phyloP scores from a whole-genome alignment of 2,888 invertebrate genomes.

The Drosophila nr. medialis region DNA sequence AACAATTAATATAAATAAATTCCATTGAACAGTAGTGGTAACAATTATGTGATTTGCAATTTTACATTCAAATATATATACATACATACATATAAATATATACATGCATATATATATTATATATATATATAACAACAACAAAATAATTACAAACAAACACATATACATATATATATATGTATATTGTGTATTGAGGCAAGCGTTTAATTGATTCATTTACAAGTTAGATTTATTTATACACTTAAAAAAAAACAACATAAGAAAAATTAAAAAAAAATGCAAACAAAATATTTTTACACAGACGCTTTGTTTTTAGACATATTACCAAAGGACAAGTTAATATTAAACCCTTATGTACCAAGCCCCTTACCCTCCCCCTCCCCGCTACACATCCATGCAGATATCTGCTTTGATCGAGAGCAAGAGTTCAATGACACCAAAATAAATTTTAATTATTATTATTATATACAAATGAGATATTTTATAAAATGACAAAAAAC shows the following conservation, averaged over 20 bases:
- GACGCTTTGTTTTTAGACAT: slow-evolving; percentile 62
- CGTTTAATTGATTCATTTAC: slow-evolving; percentile 76
- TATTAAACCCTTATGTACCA: slow-evolving; percentile 18
- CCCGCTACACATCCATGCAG: slow-evolving; percentile 29
- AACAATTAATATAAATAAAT: slow-evolving; percentile 51
- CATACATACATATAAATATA: slow-evolving; percentile 50
- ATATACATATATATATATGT: slow-evolving; percentile 37
- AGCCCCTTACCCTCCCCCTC: slow-evolving; percentile 17
- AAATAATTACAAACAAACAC: slow-evolving; percentile 58
- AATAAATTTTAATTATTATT: slow-evolving; percentile 78
- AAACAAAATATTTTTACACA: slow-evolving; percentile 72
- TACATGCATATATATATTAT: slow-evolving; percentile 31
- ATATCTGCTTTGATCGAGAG: slow-evolving; percentile 22
- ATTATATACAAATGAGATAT: slow-evolving; percentile 76
- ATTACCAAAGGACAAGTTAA: slow-evolving; percentile 45
- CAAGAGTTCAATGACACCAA: slow-evolving; percentile 73
- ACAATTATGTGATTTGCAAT: slow-evolving; percentile 82
- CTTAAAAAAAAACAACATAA: slow-evolving; percentile 44
- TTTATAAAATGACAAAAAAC: slow-evolving; percentile 57
- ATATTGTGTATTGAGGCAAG: slow-evolving; percentile 72
- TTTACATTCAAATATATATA: slow-evolving; percentile 76
- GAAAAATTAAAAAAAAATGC: slow-evolving; percentile 33
- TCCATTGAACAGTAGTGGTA: slow-evolving; percentile 78
- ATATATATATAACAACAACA: slow-evolving; percentile 28
- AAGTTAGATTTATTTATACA: slow-evolving; percentile 77